Evolutionary conservation across 2,797 vertebrate species (phyloP), one percentile per base, ranked within the genome.

Genomic region (Protosalanx chinensis): DNA sequence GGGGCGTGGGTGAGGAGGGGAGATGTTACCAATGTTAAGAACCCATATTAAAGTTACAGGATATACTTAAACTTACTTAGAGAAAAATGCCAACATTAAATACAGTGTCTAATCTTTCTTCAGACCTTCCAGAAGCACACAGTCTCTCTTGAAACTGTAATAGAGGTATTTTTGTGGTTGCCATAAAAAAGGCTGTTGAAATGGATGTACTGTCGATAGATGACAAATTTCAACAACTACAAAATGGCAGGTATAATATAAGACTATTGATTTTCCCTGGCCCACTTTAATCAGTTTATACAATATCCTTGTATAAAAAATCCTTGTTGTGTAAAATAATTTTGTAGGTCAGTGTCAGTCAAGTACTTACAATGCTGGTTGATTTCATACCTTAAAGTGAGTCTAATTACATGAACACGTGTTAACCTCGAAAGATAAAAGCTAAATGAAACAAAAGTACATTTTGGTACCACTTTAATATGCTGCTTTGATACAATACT

Each of bases 401-500:
- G 88, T 89, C 90, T 90, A 91, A 91, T 91, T 87, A 84, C 84
- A 85, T 49, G 85, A 90, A 84, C 87, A 82, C 85, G 91, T 87
- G 86, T 84, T 87, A 89, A 84, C 67, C 57, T 80, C 78, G 70
- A 79, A 90, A 90, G 90, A 92, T 92, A 85, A 92, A 92, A 91
- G 87, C 77, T 85, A 73, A 71, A 82, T 87, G 81, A 87, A 88
- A 91, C 90, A 91, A 92, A 92, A 90, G 87, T 86, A 77, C 74
- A 78, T 78, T 79, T 56, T 81, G 82, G 84, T 85, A 74, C 88
- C 87, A 89, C 90, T 91, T 90, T 93, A 89, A 91, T 92, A 90
- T 86, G 79, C 81, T 64, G 71, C 87, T 89, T 91, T 89, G 91
- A 90, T 90, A 88, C 83, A 82, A 92, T 91, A 87, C 90, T 92